phyloP scores from a whole-genome alignment of 2,797 vertebrate genomes.

The Kryptopterus vitreolus region DNA sequence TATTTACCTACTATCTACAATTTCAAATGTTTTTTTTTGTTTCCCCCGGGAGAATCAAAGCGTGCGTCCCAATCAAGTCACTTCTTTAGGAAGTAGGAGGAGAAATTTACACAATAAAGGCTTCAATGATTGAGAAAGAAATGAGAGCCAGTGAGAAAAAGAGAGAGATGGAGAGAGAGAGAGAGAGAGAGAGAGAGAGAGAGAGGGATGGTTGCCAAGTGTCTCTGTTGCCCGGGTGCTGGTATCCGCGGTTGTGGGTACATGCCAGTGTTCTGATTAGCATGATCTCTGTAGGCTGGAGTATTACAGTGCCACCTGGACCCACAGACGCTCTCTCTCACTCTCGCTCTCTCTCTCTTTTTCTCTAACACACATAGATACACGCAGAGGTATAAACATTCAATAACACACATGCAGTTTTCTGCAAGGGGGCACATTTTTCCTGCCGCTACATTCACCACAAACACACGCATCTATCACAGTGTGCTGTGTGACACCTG shows the following conservation, averaged over 20 bases:
- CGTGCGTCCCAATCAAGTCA: not conserved
- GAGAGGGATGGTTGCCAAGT: conserved; percentile 62
- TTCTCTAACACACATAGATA: conserved; percentile 26
- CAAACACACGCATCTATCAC: not conserved
- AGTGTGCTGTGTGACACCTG: conserved; percentile 8
- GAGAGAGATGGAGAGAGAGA: not conserved
- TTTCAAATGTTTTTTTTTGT: no score
- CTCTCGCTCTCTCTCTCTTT: conserved; percentile 7
- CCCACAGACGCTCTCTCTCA: conserved; percentile 21
- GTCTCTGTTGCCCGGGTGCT: conserved; percentile 62
- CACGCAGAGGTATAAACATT: not conserved
- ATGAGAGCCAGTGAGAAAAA: not conserved
- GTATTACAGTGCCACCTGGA: conserved; percentile 76
- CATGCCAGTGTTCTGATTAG: conserved; percentile 68
- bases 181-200: conserved; percentile 27
- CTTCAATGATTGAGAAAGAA: not conserved
- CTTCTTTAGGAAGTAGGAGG: not conserved
- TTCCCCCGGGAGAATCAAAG: not conserved
- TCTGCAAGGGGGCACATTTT: conserved; percentile 10
- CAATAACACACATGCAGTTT: conserved; percentile 8
- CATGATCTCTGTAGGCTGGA: conserved; percentile 70
- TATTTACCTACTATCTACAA: not conserved
- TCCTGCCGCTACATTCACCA: conserved; percentile 12
- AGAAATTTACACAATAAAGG: not conserved
- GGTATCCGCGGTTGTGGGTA: conserved; percentile 62